Conservation (phyloP, 2,797 vertebrate genomes). For the Lacerta viridis region DNA sequence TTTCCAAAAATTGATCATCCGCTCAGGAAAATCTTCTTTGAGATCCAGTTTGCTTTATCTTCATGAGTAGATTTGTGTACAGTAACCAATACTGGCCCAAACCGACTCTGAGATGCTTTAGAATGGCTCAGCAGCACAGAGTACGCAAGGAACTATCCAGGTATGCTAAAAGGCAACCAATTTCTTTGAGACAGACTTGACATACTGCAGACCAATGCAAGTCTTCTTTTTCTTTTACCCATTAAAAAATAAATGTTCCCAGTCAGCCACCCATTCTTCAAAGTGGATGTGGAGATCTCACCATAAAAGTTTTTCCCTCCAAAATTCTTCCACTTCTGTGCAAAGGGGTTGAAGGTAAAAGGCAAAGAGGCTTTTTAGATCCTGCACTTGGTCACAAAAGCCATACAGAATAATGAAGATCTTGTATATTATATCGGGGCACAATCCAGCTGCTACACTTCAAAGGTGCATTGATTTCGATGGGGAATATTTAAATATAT, state of each 20-base stretch:
- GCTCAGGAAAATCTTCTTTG: slow-evolving; percentile 5
- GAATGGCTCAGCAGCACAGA: background rate
- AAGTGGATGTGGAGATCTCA: background rate
- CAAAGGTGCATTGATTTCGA: background rate
- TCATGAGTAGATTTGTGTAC: background rate
- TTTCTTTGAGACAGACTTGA: background rate
- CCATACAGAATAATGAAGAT: background rate
- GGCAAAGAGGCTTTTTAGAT: background rate
- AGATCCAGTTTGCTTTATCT: background rate
- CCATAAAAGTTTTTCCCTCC: background rate
- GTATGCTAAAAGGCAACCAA: background rate
- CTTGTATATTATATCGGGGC: background rate
- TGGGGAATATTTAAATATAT: background rate
- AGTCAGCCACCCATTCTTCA: background rate
- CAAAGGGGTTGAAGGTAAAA: background rate
- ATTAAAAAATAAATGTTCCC: too few species aligned
- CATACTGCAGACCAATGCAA: too few species aligned
- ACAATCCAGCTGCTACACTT: background rate
- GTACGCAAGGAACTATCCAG: background rate
- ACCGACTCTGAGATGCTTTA: background rate
- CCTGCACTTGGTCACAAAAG: background rate
- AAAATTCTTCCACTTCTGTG: background rate
- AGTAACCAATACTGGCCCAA: background rate
- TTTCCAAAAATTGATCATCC: too few species aligned
- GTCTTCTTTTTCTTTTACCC: background rate